Base-by-base conservation (phyloP, 2,113 vertebrate genomes). In the Puffinus mauretanicus region DNA sequence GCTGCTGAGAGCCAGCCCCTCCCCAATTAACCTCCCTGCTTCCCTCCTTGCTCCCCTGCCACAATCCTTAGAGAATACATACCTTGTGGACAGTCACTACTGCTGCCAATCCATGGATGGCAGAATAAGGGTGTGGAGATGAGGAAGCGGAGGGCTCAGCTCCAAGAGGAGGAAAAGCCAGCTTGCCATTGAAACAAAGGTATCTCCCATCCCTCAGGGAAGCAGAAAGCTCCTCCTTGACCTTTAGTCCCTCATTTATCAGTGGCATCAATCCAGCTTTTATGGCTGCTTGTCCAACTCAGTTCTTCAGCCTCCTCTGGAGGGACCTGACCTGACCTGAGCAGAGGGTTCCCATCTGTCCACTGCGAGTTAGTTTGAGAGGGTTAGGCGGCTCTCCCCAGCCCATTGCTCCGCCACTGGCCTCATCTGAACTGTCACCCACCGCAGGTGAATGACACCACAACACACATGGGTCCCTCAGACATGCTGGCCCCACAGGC, bases 161-260 rank as follows among this genome's bases (percentile, higher is more conserved):
- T 69, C 34, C 61, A 52, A 66, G 34, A 89, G 44, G 60, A 90
- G 70, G 54, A 69, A 71, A 67, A 88, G 61, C 27, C 1, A 1
- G 13, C 54, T 62, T 80, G 44, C 52, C 30, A 18, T 19, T 12
- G 51, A 95, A 46, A 29, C 20, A 84, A 82, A 9, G 1, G 38
- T 76, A 69, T 91, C 58, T 95, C 66, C n/a, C 81, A 72, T 36
- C 15, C 55, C 44, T 91, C 54, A 54, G 26, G 42, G 84, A 85
- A 85, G 62, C 54, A 84, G 30, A 76, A 81, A 51, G 65, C 61
- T 73, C 71, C 70, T 91, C 91, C 66, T 57, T 66, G 94, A 87
- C 91, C 91, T 97, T 96, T 85, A 96, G 54, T 62, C 91, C 54
- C 78, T 90, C 82, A 65, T 90, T 93, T 79, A 10, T 72, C 60